A percentile compares a stretch with the other conserved stretches of the same genome.
phyloP scores from a whole-genome alignment of 53 echinoderm and acorn worm genomes.

The Antedon mediterranea region DNA sequence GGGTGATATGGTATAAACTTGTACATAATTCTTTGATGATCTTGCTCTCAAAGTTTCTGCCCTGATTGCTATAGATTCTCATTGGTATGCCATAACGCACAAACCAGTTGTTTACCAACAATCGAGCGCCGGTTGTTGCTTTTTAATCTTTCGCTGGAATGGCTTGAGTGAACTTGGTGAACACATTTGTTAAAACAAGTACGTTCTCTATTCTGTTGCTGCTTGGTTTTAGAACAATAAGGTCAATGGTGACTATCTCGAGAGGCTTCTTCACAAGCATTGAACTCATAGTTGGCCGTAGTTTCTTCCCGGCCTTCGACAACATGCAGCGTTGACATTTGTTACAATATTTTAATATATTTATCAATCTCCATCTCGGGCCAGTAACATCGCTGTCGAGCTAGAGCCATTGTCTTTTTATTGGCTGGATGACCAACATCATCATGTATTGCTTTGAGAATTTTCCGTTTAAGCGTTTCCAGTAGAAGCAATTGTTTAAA shows the following conservation, averaged over 20 bases:
- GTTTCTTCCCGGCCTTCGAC: too few species aligned
- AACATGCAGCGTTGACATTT: background rate
- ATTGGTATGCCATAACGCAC: slow-evolving; percentile 2
- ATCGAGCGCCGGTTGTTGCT: background rate
- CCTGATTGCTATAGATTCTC: background rate
- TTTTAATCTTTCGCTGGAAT: slow-evolving; percentile 8
- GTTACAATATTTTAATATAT: too few species aligned
- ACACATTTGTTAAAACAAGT: too few species aligned
- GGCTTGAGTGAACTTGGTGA: slow-evolving; percentile 1
- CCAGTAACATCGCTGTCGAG: background rate
- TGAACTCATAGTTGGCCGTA: too few species aligned
- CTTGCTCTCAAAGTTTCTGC: slow-evolving; percentile 6
- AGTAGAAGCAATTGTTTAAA: background rate
- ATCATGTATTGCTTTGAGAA: background rate
- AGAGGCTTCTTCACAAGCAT: too few species aligned
- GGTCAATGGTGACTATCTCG: too few species aligned
- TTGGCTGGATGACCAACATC: background rate
- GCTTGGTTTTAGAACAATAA: too few species aligned
- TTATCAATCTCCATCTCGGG: background rate
- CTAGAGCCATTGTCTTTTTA: background rate
- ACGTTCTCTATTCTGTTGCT: too few species aligned
- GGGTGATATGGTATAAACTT: background rate
- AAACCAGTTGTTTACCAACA: slow-evolving; percentile 4
- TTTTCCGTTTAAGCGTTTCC: background rate
- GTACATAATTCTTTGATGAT: slow-evolving; percentile 11